A percentile compares a stretch with the other conserved stretches of the same genome.
These are phyloP conservation scores for Cyphomyrus plagiostoma DNA, from an alignment of 2,113 vertebrate species.

Conservation along the genomic window DNA sequence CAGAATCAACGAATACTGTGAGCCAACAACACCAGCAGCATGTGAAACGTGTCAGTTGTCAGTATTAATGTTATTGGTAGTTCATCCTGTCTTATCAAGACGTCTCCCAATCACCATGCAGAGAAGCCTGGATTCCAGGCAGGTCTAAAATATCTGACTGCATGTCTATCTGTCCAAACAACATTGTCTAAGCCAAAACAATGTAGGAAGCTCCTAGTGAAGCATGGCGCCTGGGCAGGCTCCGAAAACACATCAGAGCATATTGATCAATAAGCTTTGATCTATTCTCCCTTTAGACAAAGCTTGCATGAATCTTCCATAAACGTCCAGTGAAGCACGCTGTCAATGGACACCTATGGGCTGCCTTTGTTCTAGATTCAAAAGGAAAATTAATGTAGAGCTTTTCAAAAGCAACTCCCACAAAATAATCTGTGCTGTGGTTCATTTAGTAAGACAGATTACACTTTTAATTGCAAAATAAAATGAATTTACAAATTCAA, in stretches of 20 bases:
- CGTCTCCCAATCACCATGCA: neutral
- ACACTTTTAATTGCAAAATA: neutral
- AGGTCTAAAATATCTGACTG: neutral
- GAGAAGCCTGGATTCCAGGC: neutral
- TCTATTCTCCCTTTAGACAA: neutral
- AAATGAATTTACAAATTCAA: neutral
- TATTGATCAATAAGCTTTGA: neutral
- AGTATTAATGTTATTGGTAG: neutral
- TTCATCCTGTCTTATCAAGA: neutral
- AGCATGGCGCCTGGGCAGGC: neutral
- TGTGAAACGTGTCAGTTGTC: neutral
- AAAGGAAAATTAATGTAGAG: neutral
- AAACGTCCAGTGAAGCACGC: neutral
- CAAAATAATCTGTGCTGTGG: neutral
- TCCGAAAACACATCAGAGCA: neutral
- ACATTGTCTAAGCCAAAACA: neutral
- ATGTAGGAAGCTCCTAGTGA: neutral
- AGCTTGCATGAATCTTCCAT: neutral
- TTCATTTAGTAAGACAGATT: neutral
- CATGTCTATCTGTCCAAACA: neutral
- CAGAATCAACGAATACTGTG: neutral
- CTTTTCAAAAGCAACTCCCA: neutral
- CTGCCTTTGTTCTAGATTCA: neutral
- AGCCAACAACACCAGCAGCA: neutral
- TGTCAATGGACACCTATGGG: neutral